Evolutionary conservation across 2,888 invertebrate genomes (phyloP), one percentile per base, ranked within the genome.

Genomic region (Synanthedon tipuliformis): DNA sequence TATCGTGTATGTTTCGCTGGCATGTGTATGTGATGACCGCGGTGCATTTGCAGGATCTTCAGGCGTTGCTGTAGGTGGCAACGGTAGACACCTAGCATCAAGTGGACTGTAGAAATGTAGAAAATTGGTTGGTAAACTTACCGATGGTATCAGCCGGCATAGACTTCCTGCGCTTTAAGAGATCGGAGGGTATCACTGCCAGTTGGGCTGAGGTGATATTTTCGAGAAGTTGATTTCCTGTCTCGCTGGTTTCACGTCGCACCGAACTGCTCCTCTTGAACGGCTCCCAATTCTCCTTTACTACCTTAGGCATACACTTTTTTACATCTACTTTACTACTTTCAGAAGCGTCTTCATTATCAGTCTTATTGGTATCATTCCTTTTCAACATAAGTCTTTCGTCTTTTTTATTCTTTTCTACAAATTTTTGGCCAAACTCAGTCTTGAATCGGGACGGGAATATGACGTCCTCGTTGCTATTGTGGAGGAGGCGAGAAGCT

Each of bases 161-260:
- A 0, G 84, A 83, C 53, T 78, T 78, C 57, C 79, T 66, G 13
- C 81, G 75, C 7, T 67, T 70, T 51, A 71, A 57, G 53, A 67
- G 68, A n/a, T 73, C 70, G 1, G 65, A 56, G 3, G 64, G 65
- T 4, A 72, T 59, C 1, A 65, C 56, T 40, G 61, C 68, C 12
- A 76, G 64, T 23, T 71, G 71, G 50, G 77, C 62, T 3, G 74
- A 59, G 0, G 71, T 65, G 52, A 82, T 56, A 55, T 82, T 83
- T 12, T 80, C 78, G 2, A 77, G 64, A 49, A 83, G 61, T 55
- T 78, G 81, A 52, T 67, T 74, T 13, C 82, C 81, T 0, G 70
- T 55, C 10, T 61, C 58, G 8, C 3, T 45, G 2, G 56, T 50
- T 11, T 69, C 72, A 10, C 45, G 45, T 8, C 66, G 63, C 15